phyloP scores from a whole-genome alignment of 2,113 vertebrate genomes.

The Xiphorhynchus elegans region DNA sequence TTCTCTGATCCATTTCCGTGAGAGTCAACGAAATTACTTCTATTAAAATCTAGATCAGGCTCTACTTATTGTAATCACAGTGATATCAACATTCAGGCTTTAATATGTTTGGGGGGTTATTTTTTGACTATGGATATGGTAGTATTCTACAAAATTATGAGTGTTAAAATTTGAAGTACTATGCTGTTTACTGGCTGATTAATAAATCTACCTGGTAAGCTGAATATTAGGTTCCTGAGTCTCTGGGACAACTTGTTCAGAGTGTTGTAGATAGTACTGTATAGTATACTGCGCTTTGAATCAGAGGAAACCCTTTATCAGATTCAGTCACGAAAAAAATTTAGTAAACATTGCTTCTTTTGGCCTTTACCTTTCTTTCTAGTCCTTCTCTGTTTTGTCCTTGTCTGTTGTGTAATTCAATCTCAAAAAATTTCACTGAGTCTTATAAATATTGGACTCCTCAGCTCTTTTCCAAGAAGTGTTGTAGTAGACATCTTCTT shows the following conservation, averaged over 20 bases:
- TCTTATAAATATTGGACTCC: not conserved
- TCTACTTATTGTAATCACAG: not conserved
- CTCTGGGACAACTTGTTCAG: not conserved
- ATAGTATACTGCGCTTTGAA: not conserved
- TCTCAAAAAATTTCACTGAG: not conserved
- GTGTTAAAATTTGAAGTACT: not conserved
- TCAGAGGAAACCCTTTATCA: not conserved
- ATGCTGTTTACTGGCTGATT: not conserved
- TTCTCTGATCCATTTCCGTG: not conserved
- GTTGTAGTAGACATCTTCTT: not conserved
- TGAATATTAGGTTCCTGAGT: not conserved
- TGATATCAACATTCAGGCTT: not conserved
- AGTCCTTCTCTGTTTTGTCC: not conserved
- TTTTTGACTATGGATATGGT: not conserved
- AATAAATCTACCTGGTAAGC: not conserved
- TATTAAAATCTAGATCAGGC: not conserved
- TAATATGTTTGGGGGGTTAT: not conserved
- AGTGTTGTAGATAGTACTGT: not conserved
- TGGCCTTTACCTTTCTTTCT: not conserved
- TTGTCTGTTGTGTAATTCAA: not conserved
- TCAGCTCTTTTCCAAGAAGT: not conserved
- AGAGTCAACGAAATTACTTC: not conserved
- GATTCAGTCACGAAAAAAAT: not conserved
- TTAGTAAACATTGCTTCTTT: not conserved
- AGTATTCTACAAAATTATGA: not conserved